phyloP scores from a whole-genome alignment of 2,113 vertebrate species.

The Pristiophorus japonicus region DNA sequence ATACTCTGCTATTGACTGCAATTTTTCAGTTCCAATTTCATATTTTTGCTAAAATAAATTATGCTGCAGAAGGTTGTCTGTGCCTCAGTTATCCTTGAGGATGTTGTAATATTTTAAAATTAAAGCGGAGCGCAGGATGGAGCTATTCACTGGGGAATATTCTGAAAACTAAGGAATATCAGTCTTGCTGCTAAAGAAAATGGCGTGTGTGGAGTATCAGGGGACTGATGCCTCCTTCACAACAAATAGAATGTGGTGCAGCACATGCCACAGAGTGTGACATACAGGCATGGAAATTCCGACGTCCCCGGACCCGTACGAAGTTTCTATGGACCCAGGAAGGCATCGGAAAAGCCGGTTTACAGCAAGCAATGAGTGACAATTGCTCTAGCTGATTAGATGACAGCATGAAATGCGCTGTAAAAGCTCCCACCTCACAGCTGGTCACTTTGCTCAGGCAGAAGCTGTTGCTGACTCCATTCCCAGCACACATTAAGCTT shows the following conservation, averaged over 20 bases:
- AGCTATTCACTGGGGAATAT: neutral
- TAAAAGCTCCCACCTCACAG: too few relatives aligned
- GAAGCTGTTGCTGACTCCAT: too few relatives aligned
- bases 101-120: neutral
- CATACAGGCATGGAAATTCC: too few relatives aligned
- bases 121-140: neutral
- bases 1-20: neutral
- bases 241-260: neutral
- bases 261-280: neutral
- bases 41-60: neutral
- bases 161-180: neutral
- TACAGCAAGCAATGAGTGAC: too few relatives aligned
- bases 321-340: too few relatives aligned
- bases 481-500: too few relatives aligned
- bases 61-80: neutral
- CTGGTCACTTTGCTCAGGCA: too few relatives aligned
- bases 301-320: too few relatives aligned
- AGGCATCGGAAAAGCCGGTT: too few relatives aligned
- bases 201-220: neutral
- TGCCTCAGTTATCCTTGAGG: neutral
- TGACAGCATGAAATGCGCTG: too few relatives aligned
- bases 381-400: too few relatives aligned
- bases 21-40: neutral
- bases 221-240: conserved; percentile 2
- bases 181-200: too few relatives aligned